Evolutionary conservation across 2,113 vertebrate species (phyloP).

Genomic region (Pluvialis apricaria): DNA sequence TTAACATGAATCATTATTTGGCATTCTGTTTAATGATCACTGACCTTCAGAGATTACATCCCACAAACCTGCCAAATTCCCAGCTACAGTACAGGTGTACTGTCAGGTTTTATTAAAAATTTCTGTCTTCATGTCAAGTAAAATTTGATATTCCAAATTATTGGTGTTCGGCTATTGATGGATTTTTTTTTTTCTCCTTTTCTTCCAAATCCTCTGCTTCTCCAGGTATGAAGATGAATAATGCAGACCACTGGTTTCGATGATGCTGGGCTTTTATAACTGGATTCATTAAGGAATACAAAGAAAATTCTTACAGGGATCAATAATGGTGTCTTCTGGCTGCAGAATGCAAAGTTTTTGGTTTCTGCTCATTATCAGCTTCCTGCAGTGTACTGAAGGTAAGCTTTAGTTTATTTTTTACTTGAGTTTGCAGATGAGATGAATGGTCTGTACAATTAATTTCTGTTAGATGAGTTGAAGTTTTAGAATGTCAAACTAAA

Average conservation of each 20-base stretch:
- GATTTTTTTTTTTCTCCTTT: constrained; percentile 50
- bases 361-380: constrained; percentile 90
- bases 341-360: constrained; percentile 93
- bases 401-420: constrained; percentile 64
- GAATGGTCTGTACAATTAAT: neutral
- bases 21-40: neutral
- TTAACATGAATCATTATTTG: neutral
- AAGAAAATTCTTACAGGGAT: constrained; percentile 81
- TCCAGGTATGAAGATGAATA: constrained; percentile 89
- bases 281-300: constrained; percentile 84
- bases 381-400: constrained; percentile 93
- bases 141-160: constrained; percentile 1
- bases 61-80: neutral
- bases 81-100: neutral
- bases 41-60: neutral
- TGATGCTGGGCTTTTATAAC: constrained; percentile 88
- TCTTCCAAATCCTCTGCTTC: constrained; percentile 42
- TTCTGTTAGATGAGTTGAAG: neutral
- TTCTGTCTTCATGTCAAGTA: neutral
- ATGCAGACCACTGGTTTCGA: constrained; percentile 84
- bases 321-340: constrained; percentile 91
- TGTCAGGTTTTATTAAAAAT: neutral
- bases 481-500: neutral
- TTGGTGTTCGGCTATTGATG: constrained; percentile 58
- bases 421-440: neutral